A percentile compares a stretch with the other conserved stretches of the same genome.
Conservation (phyloP, 2,113 vertebrate genomes). For the Mustela lutreola region DNA sequence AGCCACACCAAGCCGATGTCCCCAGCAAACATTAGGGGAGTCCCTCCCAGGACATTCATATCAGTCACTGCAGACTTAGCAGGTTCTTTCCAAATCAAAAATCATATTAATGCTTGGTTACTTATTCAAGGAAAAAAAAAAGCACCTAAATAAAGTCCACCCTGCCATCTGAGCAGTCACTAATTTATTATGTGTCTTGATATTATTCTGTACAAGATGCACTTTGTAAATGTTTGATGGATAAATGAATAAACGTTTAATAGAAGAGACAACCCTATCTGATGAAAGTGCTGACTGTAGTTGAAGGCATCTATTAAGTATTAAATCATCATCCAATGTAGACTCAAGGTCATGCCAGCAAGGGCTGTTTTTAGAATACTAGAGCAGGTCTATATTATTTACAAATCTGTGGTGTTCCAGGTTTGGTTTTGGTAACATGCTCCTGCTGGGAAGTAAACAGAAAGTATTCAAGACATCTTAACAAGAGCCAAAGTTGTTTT, state of each 20-base stretch:
- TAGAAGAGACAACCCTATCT: not conserved
- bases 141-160: not conserved
- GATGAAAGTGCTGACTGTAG: not conserved
- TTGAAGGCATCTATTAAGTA: constrained; percentile 15
- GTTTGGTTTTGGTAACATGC: not conserved
- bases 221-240: not conserved
- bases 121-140: constrained; percentile 29
- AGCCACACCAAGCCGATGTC: not conserved
- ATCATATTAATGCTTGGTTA: not conserved
- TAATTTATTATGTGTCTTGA: not conserved
- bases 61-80: not conserved
- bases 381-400: constrained; percentile 1
- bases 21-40: not conserved
- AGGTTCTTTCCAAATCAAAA: not conserved
- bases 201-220: not conserved
- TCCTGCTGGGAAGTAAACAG: constrained; percentile 13
- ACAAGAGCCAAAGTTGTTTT: not conserved
- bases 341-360: not conserved
- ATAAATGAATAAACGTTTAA: not conserved
- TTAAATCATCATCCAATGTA: not conserved
- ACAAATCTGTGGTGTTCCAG: not conserved
- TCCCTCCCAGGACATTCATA: not conserved
- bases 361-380: not conserved
- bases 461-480: not conserved
- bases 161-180: not conserved